Base-by-base conservation (phyloP, 2,113 vertebrate genomes). In the Nymphicus hollandicus region DNA sequence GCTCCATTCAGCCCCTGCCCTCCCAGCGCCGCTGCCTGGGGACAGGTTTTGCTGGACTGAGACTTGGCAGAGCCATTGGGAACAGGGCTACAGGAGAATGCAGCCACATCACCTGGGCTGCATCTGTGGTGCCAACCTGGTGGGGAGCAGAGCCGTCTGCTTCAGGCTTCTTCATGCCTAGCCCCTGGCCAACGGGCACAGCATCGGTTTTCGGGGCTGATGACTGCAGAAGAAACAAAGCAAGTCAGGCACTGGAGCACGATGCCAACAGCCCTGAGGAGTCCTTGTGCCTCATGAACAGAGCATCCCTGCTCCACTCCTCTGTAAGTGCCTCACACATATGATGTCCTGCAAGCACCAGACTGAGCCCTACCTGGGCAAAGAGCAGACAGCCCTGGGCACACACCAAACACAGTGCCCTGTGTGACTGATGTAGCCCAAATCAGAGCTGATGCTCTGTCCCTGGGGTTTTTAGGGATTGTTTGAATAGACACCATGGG, bases 121-220 rank as follows among this genome's bases (percentile, higher is more conserved):
- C 11, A 5, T 97, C 97, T 65, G 73, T 60, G 74, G 93, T 69
- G 65, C 82, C 43, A 35, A 95, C 70, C 91, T 29, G 91, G 31
- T 93, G 97, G 61, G 97, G 95, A 72, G 96, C 2, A 1, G 95
- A 91, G 43, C 91, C 52, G 5, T 98, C 98, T 3, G 95, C 92
- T 92, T 98, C 97, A 0, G 97, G 81, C 91, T 98, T 98, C 97
- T 98, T 98, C 66, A 81, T 13, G 27, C 95, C 96, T 2, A 71
- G 93, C 65, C 90, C 91, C n/a, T 79, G 96, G 65, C 92, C 33
- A 7, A 91, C 13, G 1, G 91, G 81, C 87, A 91, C 91, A 68
- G 95, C 92, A 10, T 98, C 98, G 0, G 16, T 39, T 91, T 98
- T 98, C 8, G 82, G 91, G 5, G 56, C 56, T 70, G 95, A 49